Conservation (phyloP, 2,113 vertebrate genomes). For the Pelodiscus sinensis region DNA sequence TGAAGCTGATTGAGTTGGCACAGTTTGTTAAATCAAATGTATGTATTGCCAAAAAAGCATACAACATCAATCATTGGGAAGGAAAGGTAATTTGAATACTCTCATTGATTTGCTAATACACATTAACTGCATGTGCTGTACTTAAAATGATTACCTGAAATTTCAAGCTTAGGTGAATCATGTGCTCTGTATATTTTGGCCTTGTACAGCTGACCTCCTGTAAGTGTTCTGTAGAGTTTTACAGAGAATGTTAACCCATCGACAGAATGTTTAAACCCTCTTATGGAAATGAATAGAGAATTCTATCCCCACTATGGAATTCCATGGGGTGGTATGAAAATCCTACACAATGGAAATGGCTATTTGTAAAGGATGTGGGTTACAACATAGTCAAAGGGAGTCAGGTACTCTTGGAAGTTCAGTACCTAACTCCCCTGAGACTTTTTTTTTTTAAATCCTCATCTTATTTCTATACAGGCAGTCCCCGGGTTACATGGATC, state of each 20-base stretch:
- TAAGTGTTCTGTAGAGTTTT: conserved; percentile 62
- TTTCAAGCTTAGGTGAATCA: conserved; percentile 46
- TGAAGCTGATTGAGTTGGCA: background rate
- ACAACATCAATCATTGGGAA: conserved; percentile 56
- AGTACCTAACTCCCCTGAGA: background rate
- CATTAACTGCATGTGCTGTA: background rate
- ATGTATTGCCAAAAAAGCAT: conserved; percentile 21
- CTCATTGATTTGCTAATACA: conserved; percentile 9
- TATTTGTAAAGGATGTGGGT: conserved; percentile 53
- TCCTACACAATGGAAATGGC: conserved; percentile 59
- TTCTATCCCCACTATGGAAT: background rate
- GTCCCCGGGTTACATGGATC: no score
- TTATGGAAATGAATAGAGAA: conserved; percentile 29
- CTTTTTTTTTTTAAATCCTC: conserved; percentile 26
- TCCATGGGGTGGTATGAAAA: conserved; percentile 42
- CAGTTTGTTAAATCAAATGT: background rate
- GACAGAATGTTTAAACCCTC: conserved; percentile 42
- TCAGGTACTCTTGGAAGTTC: conserved; percentile 22
- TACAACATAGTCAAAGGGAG: conserved; percentile 49
- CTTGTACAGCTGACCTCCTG: conserved; percentile 26
- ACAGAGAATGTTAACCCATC: background rate
- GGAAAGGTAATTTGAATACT: conserved; percentile 55
- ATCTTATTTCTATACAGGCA: background rate
- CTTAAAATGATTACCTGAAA: conserved; percentile 2
- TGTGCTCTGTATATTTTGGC: conserved; percentile 31